phyloP scores from a whole-genome alignment of 2,797 vertebrate species.

The Enteromius anoplus region DNA sequence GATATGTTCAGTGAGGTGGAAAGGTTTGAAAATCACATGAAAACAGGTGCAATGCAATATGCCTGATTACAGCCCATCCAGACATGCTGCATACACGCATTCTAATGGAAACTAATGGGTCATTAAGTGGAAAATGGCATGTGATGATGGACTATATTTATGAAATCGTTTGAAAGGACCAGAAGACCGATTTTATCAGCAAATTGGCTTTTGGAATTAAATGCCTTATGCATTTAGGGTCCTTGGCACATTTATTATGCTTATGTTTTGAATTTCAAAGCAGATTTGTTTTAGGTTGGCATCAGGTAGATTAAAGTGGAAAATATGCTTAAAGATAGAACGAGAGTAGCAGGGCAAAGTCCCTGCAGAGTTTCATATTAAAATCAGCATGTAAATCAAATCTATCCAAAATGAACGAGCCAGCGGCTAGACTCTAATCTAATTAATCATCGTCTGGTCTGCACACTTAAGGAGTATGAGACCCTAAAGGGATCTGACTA shows the following conservation, averaged over 20 bases:
- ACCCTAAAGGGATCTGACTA: constrained; percentile 45
- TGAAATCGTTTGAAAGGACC: constrained; percentile 48
- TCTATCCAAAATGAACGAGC: constrained; percentile 67
- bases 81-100: constrained; percentile 72
- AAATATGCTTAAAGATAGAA: constrained; percentile 46
- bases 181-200: constrained; percentile 25
- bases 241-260: background rate
- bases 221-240: background rate
- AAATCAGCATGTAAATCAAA: constrained; percentile 73
- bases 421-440: constrained; percentile 70
- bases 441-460: constrained; percentile 73
- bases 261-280: constrained; percentile 46
- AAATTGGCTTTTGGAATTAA: constrained; percentile 15
- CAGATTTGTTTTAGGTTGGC: constrained; percentile 35
- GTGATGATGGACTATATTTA: constrained; percentile 67
- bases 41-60: constrained; percentile 55
- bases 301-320: constrained; percentile 49
- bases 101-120: constrained; percentile 70
- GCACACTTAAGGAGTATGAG: constrained; percentile 45
- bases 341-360: constrained; percentile 31
- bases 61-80: constrained; percentile 67
- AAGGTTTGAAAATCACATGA: constrained; percentile 61
- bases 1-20: constrained; percentile 68
- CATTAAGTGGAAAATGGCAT: constrained; percentile 77
- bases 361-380: constrained; percentile 67